These are phyloP conservation scores for Episyrphus balteatus DNA, from an alignment of 1,140 invertebrate genomes.

Conservation along the genomic window DNA sequence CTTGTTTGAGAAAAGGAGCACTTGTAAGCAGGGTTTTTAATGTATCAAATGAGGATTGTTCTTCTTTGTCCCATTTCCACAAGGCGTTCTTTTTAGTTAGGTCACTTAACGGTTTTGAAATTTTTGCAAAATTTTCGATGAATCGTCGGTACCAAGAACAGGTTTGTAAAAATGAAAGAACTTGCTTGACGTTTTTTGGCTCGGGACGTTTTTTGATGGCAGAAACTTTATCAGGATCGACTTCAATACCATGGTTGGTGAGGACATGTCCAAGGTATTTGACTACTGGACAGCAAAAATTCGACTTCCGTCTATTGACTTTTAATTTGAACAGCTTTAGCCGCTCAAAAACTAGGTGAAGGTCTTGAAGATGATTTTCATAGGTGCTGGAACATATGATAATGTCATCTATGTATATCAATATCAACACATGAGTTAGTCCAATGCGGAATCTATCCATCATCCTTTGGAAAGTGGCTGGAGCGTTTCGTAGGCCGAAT, in stretches of 20 bases:
- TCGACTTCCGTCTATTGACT: no score
- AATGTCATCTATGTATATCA: constrained; percentile 34
- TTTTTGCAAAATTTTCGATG: neutral
- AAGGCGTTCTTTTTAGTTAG: constrained; percentile 6
- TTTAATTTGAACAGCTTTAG: no score
- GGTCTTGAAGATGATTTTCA: constrained; percentile 7
- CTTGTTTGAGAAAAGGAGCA: no score
- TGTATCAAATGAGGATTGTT: no score
- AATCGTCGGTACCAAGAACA: constrained; percentile 5
- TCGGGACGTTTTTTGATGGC: constrained; percentile 5
- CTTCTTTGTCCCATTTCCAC: no score
- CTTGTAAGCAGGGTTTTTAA: no score
- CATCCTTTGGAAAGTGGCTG: constrained; percentile 31
- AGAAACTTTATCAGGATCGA: constrained; percentile 7
- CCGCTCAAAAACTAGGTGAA: no score
- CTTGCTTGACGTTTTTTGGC: constrained; percentile 10
- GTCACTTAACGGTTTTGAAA: neutral
- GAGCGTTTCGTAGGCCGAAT: no score
- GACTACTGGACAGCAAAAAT: no score
- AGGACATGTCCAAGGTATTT: no score
- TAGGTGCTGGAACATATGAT: constrained; percentile 14
- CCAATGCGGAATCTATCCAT: constrained; percentile 9
- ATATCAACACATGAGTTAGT: constrained; percentile 4
- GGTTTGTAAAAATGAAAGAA: no score
- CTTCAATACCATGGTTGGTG: constrained; percentile 11